These are phyloP conservation scores for Maconellicoccus hirsutus DNA, from an alignment of 1,140 invertebrate genomes.

Conservation along the genomic window DNA sequence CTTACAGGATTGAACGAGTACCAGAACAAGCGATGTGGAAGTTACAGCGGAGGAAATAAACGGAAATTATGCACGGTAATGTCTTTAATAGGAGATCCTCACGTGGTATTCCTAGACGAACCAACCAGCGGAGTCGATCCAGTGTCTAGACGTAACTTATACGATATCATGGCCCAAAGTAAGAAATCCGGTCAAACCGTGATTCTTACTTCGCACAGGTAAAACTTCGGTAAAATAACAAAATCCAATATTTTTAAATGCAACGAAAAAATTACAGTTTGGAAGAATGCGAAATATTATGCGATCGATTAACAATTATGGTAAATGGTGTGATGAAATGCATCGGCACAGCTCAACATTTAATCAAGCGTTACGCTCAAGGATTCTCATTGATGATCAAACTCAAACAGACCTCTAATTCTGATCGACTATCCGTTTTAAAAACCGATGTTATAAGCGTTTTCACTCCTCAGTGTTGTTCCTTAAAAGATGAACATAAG, in stretches of 20 bases:
- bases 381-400: constrained; percentile 40
- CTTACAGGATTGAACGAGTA: constrained; percentile 13
- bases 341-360: constrained; percentile 38
- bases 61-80: constrained; percentile 88
- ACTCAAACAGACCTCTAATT: neutral
- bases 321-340: constrained; percentile 55
- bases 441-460: constrained; percentile 24
- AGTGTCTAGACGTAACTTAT: constrained; percentile 60
- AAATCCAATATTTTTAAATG: too few species aligned
- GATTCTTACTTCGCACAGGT: constrained; percentile 30
- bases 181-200: constrained; percentile 36
- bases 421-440: neutral
- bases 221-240: too few species aligned
- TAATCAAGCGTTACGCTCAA: constrained; percentile 37
- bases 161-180: constrained; percentile 53
- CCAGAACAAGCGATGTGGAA: constrained; percentile 26
- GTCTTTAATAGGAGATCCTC: constrained; percentile 76
- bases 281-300: constrained; percentile 64
- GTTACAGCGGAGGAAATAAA: constrained; percentile 79
- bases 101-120: constrained; percentile 77
- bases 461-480: constrained; percentile 16
- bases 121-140: constrained; percentile 71
- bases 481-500: constrained; percentile 30
- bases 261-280: too few species aligned
- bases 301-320: constrained; percentile 75